Evolutionary conservation across 2,888 invertebrate species (phyloP).

Genomic region (Heterodera filipjevi): DNA sequence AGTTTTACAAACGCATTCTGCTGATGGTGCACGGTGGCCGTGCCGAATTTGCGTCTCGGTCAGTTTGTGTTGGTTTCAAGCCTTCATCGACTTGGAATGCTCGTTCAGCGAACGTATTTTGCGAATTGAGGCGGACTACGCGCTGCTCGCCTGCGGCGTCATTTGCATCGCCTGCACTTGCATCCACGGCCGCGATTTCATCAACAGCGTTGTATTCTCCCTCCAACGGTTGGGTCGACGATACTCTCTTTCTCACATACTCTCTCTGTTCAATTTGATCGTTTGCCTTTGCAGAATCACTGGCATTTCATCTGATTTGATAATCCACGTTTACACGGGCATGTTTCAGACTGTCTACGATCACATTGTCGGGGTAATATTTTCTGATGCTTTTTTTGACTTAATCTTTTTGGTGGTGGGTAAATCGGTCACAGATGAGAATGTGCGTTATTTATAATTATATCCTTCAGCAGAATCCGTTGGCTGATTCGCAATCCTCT

Average conservation of each 20-base stretch:
- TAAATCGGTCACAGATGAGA: no score
- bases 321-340: constrained; percentile 17
- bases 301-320: constrained; percentile 6
- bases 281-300: constrained; percentile 22
- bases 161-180: constrained; percentile 33
- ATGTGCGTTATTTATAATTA: neutral
- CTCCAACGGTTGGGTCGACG: neutral
- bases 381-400: no score
- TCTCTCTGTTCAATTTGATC: neutral
- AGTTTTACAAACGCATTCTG: constrained; percentile 36
- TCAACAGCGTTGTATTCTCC: neutral
- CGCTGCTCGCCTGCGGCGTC: constrained; percentile 37
- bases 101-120: constrained; percentile 36
- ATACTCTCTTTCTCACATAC: no score
- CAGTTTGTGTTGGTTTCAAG: neutral
- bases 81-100: neutral
- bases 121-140: constrained; percentile 40
- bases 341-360: constrained; percentile 26
- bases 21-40: constrained; percentile 27
- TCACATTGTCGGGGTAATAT: neutral
- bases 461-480: no score
- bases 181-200: constrained; percentile 28
- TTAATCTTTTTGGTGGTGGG: no score
- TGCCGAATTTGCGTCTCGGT: constrained; percentile 11
- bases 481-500: neutral